Evolutionary conservation across 2,797 vertebrate species (phyloP), one percentile per base, ranked within the genome.

Genomic region (Oreochromis grahami): DNA sequence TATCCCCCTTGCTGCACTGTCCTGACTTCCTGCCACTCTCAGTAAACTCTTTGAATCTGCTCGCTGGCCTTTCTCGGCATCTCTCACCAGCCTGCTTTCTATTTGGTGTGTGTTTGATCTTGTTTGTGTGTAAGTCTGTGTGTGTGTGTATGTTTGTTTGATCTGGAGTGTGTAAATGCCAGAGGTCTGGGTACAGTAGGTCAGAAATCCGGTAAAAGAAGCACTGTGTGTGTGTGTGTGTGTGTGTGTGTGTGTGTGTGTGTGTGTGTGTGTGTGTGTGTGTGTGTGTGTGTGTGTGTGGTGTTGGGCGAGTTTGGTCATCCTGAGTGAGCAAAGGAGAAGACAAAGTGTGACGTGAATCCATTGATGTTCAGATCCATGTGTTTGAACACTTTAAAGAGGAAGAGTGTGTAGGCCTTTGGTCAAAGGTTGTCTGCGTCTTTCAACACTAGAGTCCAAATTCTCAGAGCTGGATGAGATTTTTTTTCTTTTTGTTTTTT

Each of bases 101-200:
- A 43, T 85, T 78, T 36, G 74, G 43, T 84, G 78, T 82, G 84
- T 87, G 90, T 93, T 85, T 92, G 89, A 92, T 91, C 78, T 85
- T 51, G 81, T 86, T n/a, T 84, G 83, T 88, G 83, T 77, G 83
- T 3, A 36, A 17, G 55, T 2, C 9, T 51, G 68, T 56, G 84
- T 84, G 80, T 50, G 53, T 56, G 81, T 50, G 53, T 56, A 5
- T 76, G 83, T 85, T 8, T 89, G 86, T 93, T 93, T 93, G 92
- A 93, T 95, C 87, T 95, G 76, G 68, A 91, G 91, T 93, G 94
- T 95, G 94, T 94, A 96, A 96, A 96, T 96, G 95, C 94, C 95
- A 96, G 80, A 92, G 95, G 94, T 95, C 92, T 89, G 76, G 41
- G 86, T 90, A 91, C 90, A 84, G 94, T 88, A 91, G 94, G 94